Percentiles rank a stretch among this genome's conserved stretches.
phyloP scores from a whole-genome alignment of 1,140 invertebrate genomes.

The Mylabris phalerata region DNA sequence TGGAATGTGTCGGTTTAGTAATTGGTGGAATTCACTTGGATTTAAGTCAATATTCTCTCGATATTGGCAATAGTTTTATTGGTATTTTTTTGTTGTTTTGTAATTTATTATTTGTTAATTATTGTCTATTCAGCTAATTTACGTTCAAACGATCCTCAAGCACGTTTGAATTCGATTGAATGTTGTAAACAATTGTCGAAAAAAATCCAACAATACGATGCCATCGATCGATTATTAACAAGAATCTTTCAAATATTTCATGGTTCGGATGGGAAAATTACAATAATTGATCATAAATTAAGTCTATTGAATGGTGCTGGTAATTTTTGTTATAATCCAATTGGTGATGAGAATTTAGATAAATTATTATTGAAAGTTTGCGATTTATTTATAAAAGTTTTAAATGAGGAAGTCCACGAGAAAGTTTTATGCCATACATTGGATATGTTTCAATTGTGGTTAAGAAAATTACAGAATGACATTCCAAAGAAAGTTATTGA shows the following conservation, averaged over 20 bases:
- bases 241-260: constrained; percentile 78
- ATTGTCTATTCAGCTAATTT: constrained; percentile 54
- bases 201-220: constrained; percentile 63
- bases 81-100: constrained; percentile 44
- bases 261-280: constrained; percentile 88
- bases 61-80: constrained; percentile 76
- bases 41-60: constrained; percentile 69
- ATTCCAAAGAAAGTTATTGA: constrained; percentile 66
- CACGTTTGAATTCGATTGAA: constrained; percentile 61
- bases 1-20: constrained; percentile 71
- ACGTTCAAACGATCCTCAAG: constrained; percentile 74
- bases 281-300: constrained; percentile 79
- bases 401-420: constrained; percentile 89
- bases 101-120: constrained; percentile 1
- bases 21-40: constrained; percentile 66
- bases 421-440: constrained; percentile 77
- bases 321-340: constrained; percentile 66
- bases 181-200: constrained; percentile 62
- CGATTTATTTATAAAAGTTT: constrained; percentile 66
- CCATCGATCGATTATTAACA: constrained; percentile 62
- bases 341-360: constrained; percentile 52
- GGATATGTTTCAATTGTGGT: constrained; percentile 76
- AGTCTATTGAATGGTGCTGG: constrained; percentile 83
- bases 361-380: constrained; percentile 56
- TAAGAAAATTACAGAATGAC: constrained; percentile 56